A percentile compares a stretch with the other conserved stretches of the same genome.
Conservation (phyloP, 92 coral and sea anemone species). For the Zoanthus solanderi region DNA sequence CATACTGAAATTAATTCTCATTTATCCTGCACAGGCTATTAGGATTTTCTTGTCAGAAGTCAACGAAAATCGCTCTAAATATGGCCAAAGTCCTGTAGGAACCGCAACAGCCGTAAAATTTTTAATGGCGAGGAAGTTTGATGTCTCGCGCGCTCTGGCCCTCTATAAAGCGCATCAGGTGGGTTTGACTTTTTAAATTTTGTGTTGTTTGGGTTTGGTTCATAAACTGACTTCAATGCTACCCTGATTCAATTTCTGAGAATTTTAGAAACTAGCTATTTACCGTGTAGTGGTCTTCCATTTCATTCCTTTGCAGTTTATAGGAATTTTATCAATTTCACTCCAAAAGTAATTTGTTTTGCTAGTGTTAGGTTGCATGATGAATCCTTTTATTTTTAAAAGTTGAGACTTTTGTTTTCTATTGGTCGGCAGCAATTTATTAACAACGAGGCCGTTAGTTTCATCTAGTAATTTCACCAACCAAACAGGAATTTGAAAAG, state of each 20-base stretch:
- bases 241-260: neutral
- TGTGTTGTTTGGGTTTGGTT: neutral
- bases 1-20: conserved; percentile 5
- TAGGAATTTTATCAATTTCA: neutral
- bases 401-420: neutral
- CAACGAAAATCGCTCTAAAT: conserved; percentile 76
- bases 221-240: neutral
- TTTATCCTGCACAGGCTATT: conserved; percentile 76
- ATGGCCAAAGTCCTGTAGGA: conserved; percentile 85
- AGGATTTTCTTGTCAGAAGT: conserved; percentile 76
- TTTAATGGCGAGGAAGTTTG: conserved; percentile 92
- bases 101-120: conserved; percentile 91
- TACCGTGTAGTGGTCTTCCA: neutral
- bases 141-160: conserved; percentile 77
- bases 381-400: neutral
- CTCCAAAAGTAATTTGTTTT: neutral
- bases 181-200: neutral
- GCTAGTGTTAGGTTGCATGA: neutral
- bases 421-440: neutral
- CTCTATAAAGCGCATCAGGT: conserved; percentile 89
- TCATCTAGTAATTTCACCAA: neutral
- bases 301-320: neutral
- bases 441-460: neutral
- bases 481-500: conserved; percentile 7
- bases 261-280: neutral